Evolutionary conservation across 2,797 vertebrate species (phyloP), one percentile per base, ranked within the genome.

Genomic region (Notolepis coatsorum): DNA sequence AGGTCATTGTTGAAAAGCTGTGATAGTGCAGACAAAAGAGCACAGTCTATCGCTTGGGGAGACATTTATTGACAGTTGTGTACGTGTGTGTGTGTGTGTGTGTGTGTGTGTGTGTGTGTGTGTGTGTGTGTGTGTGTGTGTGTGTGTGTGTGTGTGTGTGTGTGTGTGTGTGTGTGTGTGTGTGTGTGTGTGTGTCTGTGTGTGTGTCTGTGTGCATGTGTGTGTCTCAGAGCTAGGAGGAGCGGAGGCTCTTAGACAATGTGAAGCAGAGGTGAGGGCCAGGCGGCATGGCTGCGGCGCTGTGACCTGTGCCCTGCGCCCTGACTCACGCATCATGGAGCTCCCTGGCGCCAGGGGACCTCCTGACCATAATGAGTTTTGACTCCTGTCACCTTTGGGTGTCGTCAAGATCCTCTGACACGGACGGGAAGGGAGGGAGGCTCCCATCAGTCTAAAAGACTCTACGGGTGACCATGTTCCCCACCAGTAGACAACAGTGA

Each of bases 371-470:
- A 92, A 96, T 97, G 89, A 76, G 87, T 93, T 94, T 93, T 95
- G 95, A 96, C 94, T 95, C 87, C 86, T 96, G 95, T 95, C 95
- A 94, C 84, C 92, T 94, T 90, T 78, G 55, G 84, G 86, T 93
- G 93, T 93, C 82, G 86, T 95, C 93, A 94, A 85, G 79, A 88
- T 82, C 75, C 71, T 70, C 61, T 87, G 84, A 87, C 82, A 82
- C 64, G 63, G 31, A 52, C 73, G 68, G 56, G 27, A 33, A 77
- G 84, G 60, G 43, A 33, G 24, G 33, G 23, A 23, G 20, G 21
- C 72, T 87, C 88, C 88, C 61, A 77, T 84, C 79, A 85, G 72
- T 74, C 88, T 87, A 86, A 91, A 87, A 2, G 4, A 80, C 72
- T 85, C 69, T 71, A 78, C 33, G 52, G 68, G 69, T 77, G 74